Evolutionary conservation across 2,888 invertebrate species (phyloP), one percentile per base, ranked within the genome.

Genomic region (Dolomedes plantarius): DNA sequence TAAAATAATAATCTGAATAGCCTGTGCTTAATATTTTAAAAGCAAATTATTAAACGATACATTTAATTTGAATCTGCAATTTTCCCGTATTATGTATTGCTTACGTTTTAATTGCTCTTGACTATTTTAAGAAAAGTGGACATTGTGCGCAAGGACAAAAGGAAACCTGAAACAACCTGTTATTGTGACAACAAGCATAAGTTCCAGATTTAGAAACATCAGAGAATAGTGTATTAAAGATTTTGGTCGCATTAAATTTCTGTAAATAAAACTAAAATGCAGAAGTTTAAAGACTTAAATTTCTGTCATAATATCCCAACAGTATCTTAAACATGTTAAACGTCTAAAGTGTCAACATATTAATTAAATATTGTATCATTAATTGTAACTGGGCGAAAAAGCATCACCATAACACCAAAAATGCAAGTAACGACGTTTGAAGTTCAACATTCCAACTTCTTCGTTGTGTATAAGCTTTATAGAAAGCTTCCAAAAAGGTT

Each of bases 401-500:
- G 6, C 23, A 56, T 56, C 23, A 23, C 56, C 23, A 56, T 56
- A 56, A 56, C 56, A 56, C 3, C 16, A 56, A 56, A 56, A 56
- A 56, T 56, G 5, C 56, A 56, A 6, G 23, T 23, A 56, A 56
- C 23, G 23, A 56, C 16, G 56, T 56, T 56, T 23, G 5, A 23
- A 56, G 56, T 23, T 56, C 23, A 56, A 56, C 56, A 56, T 56
- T 19, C 23, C 23, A 56, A 19, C 41, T 76, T 77, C 27, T 83
- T 83, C 83, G 83, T 83, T 83, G 83, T 83, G 50, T 68, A 73
- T 56, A 80, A 79, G 80, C 82, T 76, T 83, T 76, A 74, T 81
- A 83, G 76, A 73, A 83, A 83, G 77, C 65, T 83, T 72, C 56
- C 72, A 65, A 83, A 83, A 77, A 83, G 31, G 56, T 73, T 67